These are phyloP conservation scores for Antechinus stuartii DNA, from an alignment of 2,113 vertebrate genomes.

Conservation along the genomic window DNA sequence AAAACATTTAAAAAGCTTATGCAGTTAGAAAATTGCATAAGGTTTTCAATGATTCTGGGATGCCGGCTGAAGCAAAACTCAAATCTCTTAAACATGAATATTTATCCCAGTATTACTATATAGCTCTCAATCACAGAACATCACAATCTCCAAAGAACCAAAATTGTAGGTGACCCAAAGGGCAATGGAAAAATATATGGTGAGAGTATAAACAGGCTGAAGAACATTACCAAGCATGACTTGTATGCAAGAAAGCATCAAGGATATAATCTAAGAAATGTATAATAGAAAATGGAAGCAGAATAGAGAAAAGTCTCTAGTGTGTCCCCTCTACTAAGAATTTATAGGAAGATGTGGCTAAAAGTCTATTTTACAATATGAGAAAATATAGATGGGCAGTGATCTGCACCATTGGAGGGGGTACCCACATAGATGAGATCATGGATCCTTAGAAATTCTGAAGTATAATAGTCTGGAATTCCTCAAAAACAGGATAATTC, in stretches of 20 bases:
- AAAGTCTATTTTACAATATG: constrained; percentile 54
- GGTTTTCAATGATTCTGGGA: background rate
- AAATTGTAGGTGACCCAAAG: background rate
- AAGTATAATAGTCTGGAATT: constrained; percentile 74
- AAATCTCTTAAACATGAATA: background rate
- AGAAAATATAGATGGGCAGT: background rate
- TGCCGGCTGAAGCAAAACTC: background rate
- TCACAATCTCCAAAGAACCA: background rate
- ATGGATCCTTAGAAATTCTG: constrained; percentile 55
- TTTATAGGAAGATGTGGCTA: background rate
- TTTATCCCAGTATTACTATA: background rate
- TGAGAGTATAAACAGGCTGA: background rate
- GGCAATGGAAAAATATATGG: background rate
- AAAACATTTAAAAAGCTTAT: background rate
- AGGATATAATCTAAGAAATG: background rate
- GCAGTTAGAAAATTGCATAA: background rate
- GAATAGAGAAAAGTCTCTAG: background rate
- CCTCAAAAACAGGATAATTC: constrained; percentile 75
- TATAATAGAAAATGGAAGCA: background rate
- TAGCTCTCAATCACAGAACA: background rate
- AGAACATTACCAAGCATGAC: background rate
- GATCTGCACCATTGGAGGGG: background rate
- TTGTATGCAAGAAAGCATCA: background rate
- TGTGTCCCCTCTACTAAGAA: background rate
- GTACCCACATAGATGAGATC: background rate